Conservation (phyloP, 2,797 vertebrate species). For the Eidolon dupreanum region DNA sequence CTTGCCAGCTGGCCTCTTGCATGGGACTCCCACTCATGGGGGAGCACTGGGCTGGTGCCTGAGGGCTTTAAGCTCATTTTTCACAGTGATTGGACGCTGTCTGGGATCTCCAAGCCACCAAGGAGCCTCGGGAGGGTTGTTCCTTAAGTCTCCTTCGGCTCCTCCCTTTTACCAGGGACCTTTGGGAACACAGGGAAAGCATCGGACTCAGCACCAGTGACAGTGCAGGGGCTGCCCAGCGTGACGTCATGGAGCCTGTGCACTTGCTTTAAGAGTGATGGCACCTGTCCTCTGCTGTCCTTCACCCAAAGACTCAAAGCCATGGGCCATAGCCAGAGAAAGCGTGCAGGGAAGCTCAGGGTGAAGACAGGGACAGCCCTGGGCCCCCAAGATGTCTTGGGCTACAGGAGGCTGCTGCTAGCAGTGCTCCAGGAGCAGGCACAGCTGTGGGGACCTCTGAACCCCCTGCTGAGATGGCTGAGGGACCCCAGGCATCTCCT, state of each 20-base stretch:
- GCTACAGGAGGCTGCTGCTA: background rate
- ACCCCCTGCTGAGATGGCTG: too few species aligned
- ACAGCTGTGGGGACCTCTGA: too few species aligned
- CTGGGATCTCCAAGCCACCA: background rate
- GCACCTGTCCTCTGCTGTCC: background rate
- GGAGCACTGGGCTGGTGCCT: accelerated
- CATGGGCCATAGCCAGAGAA: background rate
- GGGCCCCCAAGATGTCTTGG: background rate
- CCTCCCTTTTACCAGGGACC: too few species aligned
- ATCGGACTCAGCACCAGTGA: accelerated
- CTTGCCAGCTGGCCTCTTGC: background rate
- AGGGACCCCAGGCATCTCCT: background rate
- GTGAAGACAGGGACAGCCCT: background rate
- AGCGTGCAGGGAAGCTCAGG: background rate
- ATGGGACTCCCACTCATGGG: too few species aligned
- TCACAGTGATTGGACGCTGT: accelerated
- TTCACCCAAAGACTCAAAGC: background rate
- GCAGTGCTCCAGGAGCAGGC: background rate
- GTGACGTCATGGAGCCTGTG: accelerated
- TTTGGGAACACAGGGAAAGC: background rate
- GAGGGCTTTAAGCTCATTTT: background rate
- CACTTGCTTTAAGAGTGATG: background rate
- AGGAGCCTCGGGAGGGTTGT: background rate
- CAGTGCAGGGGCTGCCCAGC: accelerated
- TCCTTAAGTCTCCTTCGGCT: too few species aligned